phyloP scores from a whole-genome alignment of 1,140 invertebrate species.

The Lordiphosa stackelbergi region DNA sequence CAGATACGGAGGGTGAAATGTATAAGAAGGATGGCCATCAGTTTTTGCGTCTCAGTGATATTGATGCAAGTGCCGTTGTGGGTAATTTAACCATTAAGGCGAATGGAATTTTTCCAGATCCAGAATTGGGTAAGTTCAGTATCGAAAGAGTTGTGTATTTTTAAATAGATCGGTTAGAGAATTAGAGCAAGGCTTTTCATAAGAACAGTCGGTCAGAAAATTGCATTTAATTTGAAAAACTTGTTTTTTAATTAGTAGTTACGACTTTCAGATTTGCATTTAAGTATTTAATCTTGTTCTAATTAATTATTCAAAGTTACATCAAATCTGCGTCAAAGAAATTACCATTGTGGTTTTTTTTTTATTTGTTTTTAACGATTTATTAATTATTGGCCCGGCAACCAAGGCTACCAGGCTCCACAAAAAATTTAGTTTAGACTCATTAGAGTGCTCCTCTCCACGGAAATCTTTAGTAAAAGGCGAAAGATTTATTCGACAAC shows the following conservation, averaged over 20 bases:
- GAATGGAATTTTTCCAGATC: constrained; percentile 70
- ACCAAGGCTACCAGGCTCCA: constrained; percentile 13
- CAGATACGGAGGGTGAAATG: constrained; percentile 46
- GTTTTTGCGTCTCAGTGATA: constrained; percentile 45
- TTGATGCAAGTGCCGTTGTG: constrained; percentile 56
- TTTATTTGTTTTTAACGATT: no score
- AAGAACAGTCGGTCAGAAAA: no score
- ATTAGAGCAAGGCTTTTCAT: no score
- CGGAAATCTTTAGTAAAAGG: constrained; percentile 79
- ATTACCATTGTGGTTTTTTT: no score
- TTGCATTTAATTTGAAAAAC: no score
- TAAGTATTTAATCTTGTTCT: no score
- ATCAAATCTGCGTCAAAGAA: no score
- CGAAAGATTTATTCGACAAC: constrained; percentile 78
- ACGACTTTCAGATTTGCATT: no score
- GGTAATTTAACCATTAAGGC: constrained; percentile 62
- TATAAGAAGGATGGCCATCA: constrained; percentile 48
- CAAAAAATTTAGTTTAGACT: constrained; percentile 44
- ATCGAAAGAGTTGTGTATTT: no score
- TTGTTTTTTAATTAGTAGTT: no score
- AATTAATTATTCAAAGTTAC: no score
- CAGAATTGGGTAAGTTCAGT: constrained; percentile 57
- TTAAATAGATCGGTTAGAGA: no score
- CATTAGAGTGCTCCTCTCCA: constrained; percentile 50
- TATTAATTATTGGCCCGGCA: constrained; percentile 24